Evolutionary conservation across 2,888 invertebrate genomes (phyloP).

Genomic region (Oligia strigilis): DNA sequence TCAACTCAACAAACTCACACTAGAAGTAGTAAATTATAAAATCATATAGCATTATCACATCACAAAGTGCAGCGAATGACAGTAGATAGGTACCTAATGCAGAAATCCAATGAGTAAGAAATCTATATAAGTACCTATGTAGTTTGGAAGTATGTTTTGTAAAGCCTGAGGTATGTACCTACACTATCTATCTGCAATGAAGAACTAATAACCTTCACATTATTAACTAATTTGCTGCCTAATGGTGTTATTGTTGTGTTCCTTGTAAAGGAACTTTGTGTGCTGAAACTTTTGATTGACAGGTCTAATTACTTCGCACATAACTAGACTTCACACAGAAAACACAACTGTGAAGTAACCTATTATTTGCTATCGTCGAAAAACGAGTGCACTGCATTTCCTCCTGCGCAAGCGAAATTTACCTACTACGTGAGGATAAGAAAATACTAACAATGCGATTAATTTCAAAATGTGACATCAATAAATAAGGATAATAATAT

Average conservation of each 20-base stretch:
- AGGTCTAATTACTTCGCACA: slow-evolving; percentile 45
- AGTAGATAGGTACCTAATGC: background rate
- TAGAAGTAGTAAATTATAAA: slow-evolving; percentile 1
- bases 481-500: slow-evolving; percentile 16
- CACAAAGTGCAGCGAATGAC: background rate
- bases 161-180: slow-evolving; percentile 57
- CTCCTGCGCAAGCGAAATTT: background rate
- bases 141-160: slow-evolving; percentile 30
- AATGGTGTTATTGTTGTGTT: slow-evolving; percentile 28
- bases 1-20: background rate
- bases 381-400: background rate
- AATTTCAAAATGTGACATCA: slow-evolving; percentile 3
- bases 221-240: slow-evolving; percentile 8
- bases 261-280: slow-evolving; percentile 46
- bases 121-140: slow-evolving; percentile 3
- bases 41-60: slow-evolving; percentile 4
- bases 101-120: background rate
- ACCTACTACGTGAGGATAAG: slow-evolving; percentile 12
- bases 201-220: background rate
- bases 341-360: slow-evolving; percentile 15
- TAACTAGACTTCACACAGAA: slow-evolving; percentile 24
- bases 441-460: slow-evolving; percentile 1
- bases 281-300: slow-evolving; percentile 62
- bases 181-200: slow-evolving; percentile 26
- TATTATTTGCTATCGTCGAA: background rate